phyloP scores from a whole-genome alignment of 37 sponge, comb jelly and placozoan genomes.

The Eunapius fragilis region DNA sequence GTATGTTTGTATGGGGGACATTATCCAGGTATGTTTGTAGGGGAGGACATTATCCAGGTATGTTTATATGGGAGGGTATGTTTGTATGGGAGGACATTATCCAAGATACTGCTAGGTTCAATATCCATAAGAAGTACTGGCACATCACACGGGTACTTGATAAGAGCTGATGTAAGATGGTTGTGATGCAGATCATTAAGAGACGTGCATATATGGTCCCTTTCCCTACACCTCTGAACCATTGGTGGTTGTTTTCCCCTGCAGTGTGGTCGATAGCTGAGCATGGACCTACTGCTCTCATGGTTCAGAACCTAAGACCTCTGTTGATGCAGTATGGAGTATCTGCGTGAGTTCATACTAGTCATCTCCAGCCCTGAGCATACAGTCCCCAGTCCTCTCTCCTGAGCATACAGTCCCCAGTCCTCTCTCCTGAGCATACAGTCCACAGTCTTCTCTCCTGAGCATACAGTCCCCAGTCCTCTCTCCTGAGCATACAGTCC shows the following conservation, averaged over 20 bases:
- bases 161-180: too few relatives aligned
- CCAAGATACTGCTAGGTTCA: too few relatives aligned
- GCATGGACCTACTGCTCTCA: slow-evolving; percentile 76
- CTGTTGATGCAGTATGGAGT: slow-evolving; percentile 70
- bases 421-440: background rate
- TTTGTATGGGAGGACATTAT: too few relatives aligned
- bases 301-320: slow-evolving; percentile 67
- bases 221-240: too few relatives aligned
- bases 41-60: too few relatives aligned
- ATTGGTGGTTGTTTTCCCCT: background rate
- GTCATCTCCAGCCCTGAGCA: too few relatives aligned
- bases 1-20: slow-evolving; percentile 17
- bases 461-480: background rate
- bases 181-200: too few relatives aligned
- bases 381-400: background rate
- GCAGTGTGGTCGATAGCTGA: slow-evolving; percentile 87
- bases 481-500: background rate
- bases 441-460: background rate
- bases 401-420: background rate
- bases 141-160: too few relatives aligned
- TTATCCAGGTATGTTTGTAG: too few relatives aligned
- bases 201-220: too few relatives aligned
- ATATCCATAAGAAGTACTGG: too few relatives aligned
- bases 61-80: too few relatives aligned
- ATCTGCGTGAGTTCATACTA: slow-evolving; percentile 67